Percentiles rank a stretch among this genome's conserved stretches.
Conservation (phyloP, 2,797 vertebrate genomes). For the Rhynchotus rufescens region DNA sequence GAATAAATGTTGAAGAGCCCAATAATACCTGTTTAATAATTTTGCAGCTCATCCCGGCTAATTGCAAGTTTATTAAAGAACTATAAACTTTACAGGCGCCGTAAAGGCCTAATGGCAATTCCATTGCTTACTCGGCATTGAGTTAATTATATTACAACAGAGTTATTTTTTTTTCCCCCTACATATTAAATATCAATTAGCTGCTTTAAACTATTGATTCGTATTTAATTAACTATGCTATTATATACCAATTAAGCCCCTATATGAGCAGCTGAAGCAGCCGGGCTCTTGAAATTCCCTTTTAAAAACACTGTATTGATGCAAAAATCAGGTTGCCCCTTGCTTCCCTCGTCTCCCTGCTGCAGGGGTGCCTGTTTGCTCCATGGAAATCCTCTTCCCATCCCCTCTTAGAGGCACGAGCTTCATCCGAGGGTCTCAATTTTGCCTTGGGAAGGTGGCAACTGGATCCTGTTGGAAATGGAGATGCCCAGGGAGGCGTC, state of each 20-base stretch:
- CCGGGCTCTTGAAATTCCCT: constrained; percentile 75
- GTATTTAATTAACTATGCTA: constrained; percentile 84
- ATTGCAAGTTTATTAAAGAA: constrained; percentile 82
- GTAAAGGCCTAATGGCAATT: constrained; percentile 77
- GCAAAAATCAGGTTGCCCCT: constrained; percentile 46
- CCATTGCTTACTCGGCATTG: constrained; percentile 81
- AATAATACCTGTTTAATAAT: constrained; percentile 81
- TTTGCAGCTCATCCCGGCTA: constrained; percentile 75
- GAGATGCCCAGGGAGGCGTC: accelerated
- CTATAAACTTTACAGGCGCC: constrained; percentile 78
- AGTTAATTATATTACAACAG: constrained; percentile 79
- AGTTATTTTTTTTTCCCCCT: constrained; percentile 75
- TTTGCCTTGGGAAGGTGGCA: background rate
- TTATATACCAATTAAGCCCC: constrained; percentile 85
- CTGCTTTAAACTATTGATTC: constrained; percentile 84
- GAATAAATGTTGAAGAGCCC: constrained; percentile 78
- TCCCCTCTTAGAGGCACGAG: accelerated
- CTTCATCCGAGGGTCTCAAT: background rate
- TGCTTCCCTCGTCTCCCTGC: background rate
- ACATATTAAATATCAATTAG: constrained; percentile 86
- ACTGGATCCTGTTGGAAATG: too few species aligned
- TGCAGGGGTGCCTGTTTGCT: background rate
- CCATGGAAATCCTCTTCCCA: background rate
- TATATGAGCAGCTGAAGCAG: constrained; percentile 78
- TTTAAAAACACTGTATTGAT: constrained; percentile 68